Evolutionary conservation across 2,888 invertebrate genomes (phyloP).

Genomic region (Iphiclides podalirius): DNA sequence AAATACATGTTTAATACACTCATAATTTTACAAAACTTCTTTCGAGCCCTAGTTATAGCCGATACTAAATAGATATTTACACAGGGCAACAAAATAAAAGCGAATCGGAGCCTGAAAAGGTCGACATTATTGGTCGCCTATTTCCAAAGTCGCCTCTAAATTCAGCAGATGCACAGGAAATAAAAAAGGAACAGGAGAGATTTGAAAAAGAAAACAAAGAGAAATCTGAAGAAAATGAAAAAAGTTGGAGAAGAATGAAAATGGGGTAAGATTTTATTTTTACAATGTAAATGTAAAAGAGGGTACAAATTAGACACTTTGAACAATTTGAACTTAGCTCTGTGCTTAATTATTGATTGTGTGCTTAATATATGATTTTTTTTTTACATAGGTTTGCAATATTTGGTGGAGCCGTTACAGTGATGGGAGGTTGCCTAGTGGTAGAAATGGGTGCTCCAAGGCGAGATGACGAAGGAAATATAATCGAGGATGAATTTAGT

Average conservation of each 20-base stretch:
- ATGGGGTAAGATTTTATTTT: conserved; percentile 71
- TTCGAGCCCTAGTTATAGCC: too few species aligned
- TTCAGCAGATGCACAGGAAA: conserved; percentile 65
- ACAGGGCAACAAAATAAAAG: conserved; percentile 48
- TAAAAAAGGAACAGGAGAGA: conserved; percentile 76
- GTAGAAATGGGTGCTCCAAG: conserved; percentile 88
- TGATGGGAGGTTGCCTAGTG: conserved; percentile 81
- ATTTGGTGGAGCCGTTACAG: conserved; percentile 81
- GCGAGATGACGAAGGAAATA: conserved; percentile 84
- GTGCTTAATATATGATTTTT: neutral
- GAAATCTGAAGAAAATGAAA: conserved; percentile 82
- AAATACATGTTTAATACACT: too few species aligned
- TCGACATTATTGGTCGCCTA: conserved; percentile 76
- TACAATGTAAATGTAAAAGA: too few species aligned
- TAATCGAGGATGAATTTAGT: conserved; percentile 87
- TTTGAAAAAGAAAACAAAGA: conserved; percentile 79
- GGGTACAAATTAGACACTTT: too few species aligned
- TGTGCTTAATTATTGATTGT: too few species aligned
- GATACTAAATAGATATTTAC: too few species aligned
- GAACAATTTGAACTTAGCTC: too few species aligned
- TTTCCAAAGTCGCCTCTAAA: conserved; percentile 76
- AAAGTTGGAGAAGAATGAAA: conserved; percentile 87
- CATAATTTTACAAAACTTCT: too few species aligned
- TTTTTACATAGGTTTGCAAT: conserved; percentile 73
- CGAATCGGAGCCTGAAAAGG: conserved; percentile 47